Conservation (phyloP, 2,888 invertebrate genomes). For the Plemyria rubiginata region DNA sequence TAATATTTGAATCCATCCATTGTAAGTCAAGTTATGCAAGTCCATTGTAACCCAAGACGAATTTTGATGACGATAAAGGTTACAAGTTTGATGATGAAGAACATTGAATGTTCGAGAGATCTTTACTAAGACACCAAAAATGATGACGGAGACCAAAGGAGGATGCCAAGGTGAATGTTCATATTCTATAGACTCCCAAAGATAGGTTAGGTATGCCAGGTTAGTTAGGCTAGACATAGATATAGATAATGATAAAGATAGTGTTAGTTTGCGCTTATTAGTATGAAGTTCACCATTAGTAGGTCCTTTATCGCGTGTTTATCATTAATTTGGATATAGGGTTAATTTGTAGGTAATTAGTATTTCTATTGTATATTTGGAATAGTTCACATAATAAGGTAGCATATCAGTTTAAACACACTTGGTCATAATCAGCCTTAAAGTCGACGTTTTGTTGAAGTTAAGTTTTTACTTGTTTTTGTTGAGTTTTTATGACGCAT, state of each 20-base stretch:
- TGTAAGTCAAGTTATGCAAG: too few relatives aligned
- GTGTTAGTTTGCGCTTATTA: constrained; percentile 38
- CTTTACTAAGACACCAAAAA: constrained; percentile 23
- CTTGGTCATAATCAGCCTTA: constrained; percentile 66
- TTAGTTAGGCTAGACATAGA: constrained; percentile 42
- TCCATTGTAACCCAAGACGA: background rate
- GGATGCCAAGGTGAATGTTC: constrained; percentile 50
- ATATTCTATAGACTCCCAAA: constrained; percentile 62
- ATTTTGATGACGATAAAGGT: background rate
- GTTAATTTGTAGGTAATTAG: constrained; percentile 22
- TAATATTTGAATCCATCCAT: too few relatives aligned
- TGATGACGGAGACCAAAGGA: constrained; percentile 40
- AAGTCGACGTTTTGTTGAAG: constrained; percentile 75
- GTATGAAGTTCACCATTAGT: constrained; percentile 23
- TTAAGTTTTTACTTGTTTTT: constrained; percentile 57
- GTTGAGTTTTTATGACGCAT: constrained; percentile 55
- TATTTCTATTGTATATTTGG: too few relatives aligned
- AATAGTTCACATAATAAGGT: constrained; percentile 28
- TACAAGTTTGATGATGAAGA: constrained; percentile 1
- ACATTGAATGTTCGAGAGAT: background rate
- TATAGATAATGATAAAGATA: background rate
- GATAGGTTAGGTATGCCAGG: constrained; percentile 63
- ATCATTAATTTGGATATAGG: constrained; percentile 11
- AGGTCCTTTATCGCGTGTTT: constrained; percentile 15
- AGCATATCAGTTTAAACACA: constrained; percentile 43